Conservation (phyloP, 2,113 vertebrate species). For the Megaceryle torquata region DNA sequence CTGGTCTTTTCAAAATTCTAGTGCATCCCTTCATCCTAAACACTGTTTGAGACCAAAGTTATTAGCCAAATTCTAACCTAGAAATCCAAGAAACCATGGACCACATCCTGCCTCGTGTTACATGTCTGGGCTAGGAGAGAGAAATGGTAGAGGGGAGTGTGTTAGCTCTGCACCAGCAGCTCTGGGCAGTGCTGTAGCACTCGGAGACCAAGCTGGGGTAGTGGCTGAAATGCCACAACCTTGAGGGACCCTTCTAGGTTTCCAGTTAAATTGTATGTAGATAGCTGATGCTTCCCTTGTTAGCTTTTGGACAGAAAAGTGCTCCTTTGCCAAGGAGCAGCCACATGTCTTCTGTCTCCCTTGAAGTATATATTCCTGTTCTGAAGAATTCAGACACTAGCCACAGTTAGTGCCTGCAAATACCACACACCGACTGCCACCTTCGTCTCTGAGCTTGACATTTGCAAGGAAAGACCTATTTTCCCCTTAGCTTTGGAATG, state of each 20-base stretch:
- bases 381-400: neutral
- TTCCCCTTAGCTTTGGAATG: neutral
- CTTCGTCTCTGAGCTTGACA: neutral
- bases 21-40: neutral
- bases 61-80: neutral
- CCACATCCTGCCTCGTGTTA: neutral
- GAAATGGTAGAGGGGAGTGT: neutral
- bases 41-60: neutral
- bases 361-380: neutral
- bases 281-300: neutral
- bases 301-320: neutral
- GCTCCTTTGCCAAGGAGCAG: neutral
- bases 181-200: neutral
- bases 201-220: neutral
- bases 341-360: neutral
- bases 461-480: neutral
- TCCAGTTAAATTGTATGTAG: neutral
- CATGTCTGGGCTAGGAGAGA: neutral
- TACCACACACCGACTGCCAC: fast-evolving
- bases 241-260: neutral
- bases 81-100: neutral
- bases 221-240: neutral
- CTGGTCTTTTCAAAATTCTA: neutral
- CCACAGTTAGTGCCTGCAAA: neutral
- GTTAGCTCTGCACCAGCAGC: neutral